These are phyloP conservation scores for Zoanthus sociatus DNA, from an alignment of 92 coral and sea anemone species.

Conservation along the genomic window DNA sequence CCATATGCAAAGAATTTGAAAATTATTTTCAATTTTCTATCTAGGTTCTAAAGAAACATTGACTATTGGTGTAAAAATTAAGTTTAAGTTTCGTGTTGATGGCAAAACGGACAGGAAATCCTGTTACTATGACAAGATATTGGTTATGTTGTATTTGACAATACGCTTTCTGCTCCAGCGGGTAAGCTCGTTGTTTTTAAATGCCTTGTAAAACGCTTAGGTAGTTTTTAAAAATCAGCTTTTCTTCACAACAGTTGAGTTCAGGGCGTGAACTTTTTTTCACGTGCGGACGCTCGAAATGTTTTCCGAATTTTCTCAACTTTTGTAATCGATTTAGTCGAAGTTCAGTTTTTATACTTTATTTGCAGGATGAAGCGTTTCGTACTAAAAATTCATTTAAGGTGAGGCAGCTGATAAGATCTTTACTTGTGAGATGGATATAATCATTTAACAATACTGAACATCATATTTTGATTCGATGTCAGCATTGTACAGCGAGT, in stretches of 20 bases:
- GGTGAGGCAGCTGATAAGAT: not conserved
- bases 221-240: not conserved
- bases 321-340: constrained; percentile 6
- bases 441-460: not conserved
- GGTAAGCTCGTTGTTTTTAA: constrained; percentile 36
- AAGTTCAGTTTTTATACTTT: not conserved
- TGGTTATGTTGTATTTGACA: constrained; percentile 11
- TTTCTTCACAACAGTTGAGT: not conserved
- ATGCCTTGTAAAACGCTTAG: not conserved
- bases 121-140: constrained; percentile 28
- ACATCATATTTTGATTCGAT: not conserved
- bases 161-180: constrained; percentile 16
- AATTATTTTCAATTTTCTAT: not conserved
- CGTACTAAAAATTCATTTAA: not conserved
- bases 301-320: constrained; percentile 37
- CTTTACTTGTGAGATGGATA: not conserved
- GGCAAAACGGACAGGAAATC: not conserved
- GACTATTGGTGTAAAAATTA: not conserved
- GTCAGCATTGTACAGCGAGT: not conserved
- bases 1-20: not conserved
- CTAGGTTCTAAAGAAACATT: no score
- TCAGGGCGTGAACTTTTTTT: constrained; percentile 21
- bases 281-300: not conserved
- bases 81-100: not conserved
- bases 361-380: not conserved